A percentile compares a stretch with the other conserved stretches of the same genome.
Conservation (phyloP, 2,888 invertebrate genomes). For the Drosophila anomelani region DNA sequence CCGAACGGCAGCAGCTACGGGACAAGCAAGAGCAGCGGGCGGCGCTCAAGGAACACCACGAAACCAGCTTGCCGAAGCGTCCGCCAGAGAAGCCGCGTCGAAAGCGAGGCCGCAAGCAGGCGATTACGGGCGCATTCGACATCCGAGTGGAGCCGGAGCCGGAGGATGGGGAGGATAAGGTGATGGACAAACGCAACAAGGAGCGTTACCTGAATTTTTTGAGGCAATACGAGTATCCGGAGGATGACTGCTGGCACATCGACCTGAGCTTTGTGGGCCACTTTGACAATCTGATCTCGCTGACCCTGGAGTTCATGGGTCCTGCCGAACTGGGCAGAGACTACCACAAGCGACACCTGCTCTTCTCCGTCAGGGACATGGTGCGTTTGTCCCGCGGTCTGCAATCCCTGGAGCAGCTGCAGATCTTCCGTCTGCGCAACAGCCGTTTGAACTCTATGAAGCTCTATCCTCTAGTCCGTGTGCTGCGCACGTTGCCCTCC, state of each 20-base stretch:
- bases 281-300: conserved; percentile 62
- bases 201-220: conserved; percentile 43
- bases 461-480: conserved; percentile 59
- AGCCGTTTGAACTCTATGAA: conserved; percentile 78
- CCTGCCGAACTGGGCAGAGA: conserved; percentile 59
- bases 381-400: conserved; percentile 69
- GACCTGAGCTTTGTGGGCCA: conserved; percentile 74
- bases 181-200: conserved; percentile 65
- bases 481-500: conserved; percentile 51
- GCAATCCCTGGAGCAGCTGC: conserved; percentile 52
- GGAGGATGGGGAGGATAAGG: conserved; percentile 53
- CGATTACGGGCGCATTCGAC: conserved; percentile 51
- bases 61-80: conserved; percentile 14
- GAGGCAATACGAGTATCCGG: conserved; percentile 65
- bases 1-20: conserved; percentile 51
- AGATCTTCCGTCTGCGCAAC: conserved; percentile 75
- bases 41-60: conserved; percentile 41
- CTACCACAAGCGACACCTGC: conserved; percentile 72
- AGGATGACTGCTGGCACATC: conserved; percentile 79
- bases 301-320: conserved; percentile 78
- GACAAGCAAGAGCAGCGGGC: conserved; percentile 24
- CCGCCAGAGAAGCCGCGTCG: background rate
- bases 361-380: conserved; percentile 79
- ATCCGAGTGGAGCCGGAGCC: conserved; percentile 62
- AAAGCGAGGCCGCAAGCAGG: background rate